Evolutionary conservation across 2,113 vertebrate genomes (phyloP).

Genomic region (Sturnira hondurensis): DNA sequence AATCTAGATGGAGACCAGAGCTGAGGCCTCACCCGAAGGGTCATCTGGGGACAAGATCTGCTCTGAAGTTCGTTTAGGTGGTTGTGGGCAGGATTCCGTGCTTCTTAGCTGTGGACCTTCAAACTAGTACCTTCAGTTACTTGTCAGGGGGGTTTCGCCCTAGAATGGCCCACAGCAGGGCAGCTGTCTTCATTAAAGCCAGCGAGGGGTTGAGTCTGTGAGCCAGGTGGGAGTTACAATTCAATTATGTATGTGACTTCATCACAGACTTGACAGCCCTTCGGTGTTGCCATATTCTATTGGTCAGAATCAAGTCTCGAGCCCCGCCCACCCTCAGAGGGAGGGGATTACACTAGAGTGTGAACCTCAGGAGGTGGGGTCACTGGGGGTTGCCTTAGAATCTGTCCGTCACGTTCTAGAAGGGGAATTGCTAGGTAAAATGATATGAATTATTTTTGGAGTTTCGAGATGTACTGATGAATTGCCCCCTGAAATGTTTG

Average conservation of each 20-base stretch:
- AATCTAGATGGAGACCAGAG: not conserved
- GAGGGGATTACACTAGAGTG: not conserved
- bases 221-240: not conserved
- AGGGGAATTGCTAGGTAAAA: not conserved
- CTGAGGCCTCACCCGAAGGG: not conserved
- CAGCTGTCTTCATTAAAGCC: not conserved
- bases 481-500: not conserved
- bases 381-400: not conserved
- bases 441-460: not conserved
- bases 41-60: not conserved
- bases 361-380: no score
- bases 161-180: not conserved
- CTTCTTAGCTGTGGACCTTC: not conserved
- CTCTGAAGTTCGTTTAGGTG: not conserved
- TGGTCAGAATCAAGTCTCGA: not conserved
- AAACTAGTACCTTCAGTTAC: not conserved
- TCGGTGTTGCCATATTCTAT: not conserved
- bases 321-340: not conserved
- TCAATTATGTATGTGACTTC: no score
- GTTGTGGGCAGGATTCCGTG: not conserved
- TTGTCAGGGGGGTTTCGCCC: not conserved
- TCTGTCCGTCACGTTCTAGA: not conserved
- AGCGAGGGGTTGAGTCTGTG: not conserved
- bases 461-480: not conserved
- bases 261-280: not conserved